Percentiles rank a stretch among this genome's conserved stretches.
Conservation (phyloP, 1,140 invertebrate species). For the Diuraphis noxia region DNA sequence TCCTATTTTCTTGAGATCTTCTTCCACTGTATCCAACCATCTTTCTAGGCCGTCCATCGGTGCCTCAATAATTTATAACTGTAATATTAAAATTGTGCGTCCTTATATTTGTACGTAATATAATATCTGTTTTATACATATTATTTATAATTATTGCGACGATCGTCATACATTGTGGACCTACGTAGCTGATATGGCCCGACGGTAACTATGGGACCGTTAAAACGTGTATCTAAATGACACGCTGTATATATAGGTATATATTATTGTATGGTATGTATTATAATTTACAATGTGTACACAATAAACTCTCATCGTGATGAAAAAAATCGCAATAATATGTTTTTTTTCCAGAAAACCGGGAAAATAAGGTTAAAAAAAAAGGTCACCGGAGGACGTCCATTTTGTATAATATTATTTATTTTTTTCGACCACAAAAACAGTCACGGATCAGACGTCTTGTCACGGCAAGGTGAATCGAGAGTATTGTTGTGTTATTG, state of each 20-base stretch:
- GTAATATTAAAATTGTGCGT: neutral
- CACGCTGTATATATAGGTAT: neutral
- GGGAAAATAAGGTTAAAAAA: slow-evolving; percentile 11
- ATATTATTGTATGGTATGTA: neutral
- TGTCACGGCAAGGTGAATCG: slow-evolving; percentile 51
- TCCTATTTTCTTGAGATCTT: too few species aligned
- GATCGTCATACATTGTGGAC: too few species aligned
- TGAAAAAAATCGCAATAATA: slow-evolving; percentile 27
- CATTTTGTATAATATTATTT: slow-evolving; percentile 35
- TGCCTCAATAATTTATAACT: too few species aligned
- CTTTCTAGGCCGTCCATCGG: too few species aligned
- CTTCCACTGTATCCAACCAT: too few species aligned
- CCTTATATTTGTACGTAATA: neutral
- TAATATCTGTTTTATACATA: neutral
- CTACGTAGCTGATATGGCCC: neutral
- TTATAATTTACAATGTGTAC: too few species aligned
- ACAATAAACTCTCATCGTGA: neutral
- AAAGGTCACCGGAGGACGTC: slow-evolving; percentile 50
- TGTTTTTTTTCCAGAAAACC: neutral
- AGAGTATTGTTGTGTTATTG: slow-evolving; percentile 35
- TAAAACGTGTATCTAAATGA: neutral
- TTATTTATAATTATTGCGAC: neutral
- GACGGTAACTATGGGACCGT: slow-evolving; percentile 28
- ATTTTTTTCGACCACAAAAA: slow-evolving; percentile 39
- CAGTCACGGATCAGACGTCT: slow-evolving; percentile 52